phyloP scores from a whole-genome alignment of 1,140 invertebrate genomes.

The Drosophila tani region DNA sequence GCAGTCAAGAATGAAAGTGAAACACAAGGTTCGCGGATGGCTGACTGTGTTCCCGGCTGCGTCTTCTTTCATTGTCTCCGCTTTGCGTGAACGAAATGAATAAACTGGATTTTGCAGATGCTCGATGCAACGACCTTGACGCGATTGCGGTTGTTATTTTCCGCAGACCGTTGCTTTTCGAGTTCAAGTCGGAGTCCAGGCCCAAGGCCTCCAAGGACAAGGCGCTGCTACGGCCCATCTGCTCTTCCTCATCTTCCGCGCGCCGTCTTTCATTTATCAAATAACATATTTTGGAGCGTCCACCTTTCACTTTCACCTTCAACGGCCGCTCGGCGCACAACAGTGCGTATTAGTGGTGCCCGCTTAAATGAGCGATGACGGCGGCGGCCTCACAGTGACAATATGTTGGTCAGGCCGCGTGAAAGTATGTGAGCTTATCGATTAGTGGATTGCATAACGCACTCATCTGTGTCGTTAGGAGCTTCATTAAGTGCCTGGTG shows the following conservation, averaged over 20 bases:
- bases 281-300: slow-evolving; percentile 43
- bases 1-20: slow-evolving; percentile 27
- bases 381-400: slow-evolving; percentile 42
- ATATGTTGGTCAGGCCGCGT: slow-evolving; percentile 26
- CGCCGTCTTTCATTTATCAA: slow-evolving; percentile 38
- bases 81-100: slow-evolving; percentile 23
- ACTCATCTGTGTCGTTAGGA: slow-evolving; percentile 37
- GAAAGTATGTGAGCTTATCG: slow-evolving; percentile 55
- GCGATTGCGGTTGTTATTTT: slow-evolving; percentile 35
- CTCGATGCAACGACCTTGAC: slow-evolving; percentile 53
- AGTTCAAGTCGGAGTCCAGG: slow-evolving; percentile 9
- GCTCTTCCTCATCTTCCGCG: slow-evolving; percentile 8
- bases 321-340: background rate
- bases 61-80: slow-evolving; percentile 38
- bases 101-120: slow-evolving; percentile 73
- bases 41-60: background rate
- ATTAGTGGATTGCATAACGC: slow-evolving; percentile 60
- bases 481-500: slow-evolving; percentile 52
- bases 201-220: slow-evolving; percentile 50
- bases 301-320: slow-evolving; percentile 65
- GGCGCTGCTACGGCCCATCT: background rate
- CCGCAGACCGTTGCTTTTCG: slow-evolving; percentile 3
- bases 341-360: slow-evolving; percentile 23
- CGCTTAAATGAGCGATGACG: slow-evolving; percentile 25
- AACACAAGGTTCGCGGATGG: slow-evolving; percentile 9